Evolutionary conservation across 92 coral and sea anemone species (phyloP), one percentile per base, ranked within the genome.

Genomic region (Epizoanthus illoricatus): DNA sequence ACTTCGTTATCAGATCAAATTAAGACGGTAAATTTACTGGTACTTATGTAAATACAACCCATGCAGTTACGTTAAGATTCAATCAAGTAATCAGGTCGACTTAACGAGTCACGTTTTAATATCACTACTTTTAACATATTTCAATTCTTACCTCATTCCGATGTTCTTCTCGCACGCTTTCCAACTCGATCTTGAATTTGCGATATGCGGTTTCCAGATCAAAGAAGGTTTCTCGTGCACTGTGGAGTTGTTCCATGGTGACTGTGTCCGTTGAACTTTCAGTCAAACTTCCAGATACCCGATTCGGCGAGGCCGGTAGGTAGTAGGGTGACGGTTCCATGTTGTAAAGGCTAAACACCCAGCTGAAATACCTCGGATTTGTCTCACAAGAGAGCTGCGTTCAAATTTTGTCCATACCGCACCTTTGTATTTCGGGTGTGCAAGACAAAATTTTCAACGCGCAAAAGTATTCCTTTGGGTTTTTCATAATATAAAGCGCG

Each of bases 141-240:
- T 39, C 18, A 43, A 74, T 9, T 5, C 90, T 41, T 84, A 93
- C 99, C 98, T 97, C 99, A 45, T 88, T 91, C 74, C 97, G 86
- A 75, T 97, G 99, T 76, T 97, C 95, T 47, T 92, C 99, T 41
- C 94, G 92, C 5, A 93, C 84, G 42, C 90, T 87, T 73, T 97
- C 99, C 68, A 97, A 73, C 71, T 97, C 99, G 69, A 79, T 75
- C 71, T 94, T 94, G 89, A 97, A 97, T 84, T 94, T 88, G 49
- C 97, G 87, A 89, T 94, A 97, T 18, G 97, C 95, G 15, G 92
- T 84, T 76, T 97, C 99, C 88, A 97, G 85, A 69, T 97, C 99
- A 65, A 92, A 28, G 36, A 28, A 91, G 4, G 99, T 97, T 87
- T 97, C 99, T 69, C 97, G 84, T 60, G 99, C 99, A 10, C 90